Evolutionary conservation across 2,888 invertebrate genomes (phyloP), one percentile per base, ranked within the genome.

Genomic region (Chrysolina haemoptera): DNA sequence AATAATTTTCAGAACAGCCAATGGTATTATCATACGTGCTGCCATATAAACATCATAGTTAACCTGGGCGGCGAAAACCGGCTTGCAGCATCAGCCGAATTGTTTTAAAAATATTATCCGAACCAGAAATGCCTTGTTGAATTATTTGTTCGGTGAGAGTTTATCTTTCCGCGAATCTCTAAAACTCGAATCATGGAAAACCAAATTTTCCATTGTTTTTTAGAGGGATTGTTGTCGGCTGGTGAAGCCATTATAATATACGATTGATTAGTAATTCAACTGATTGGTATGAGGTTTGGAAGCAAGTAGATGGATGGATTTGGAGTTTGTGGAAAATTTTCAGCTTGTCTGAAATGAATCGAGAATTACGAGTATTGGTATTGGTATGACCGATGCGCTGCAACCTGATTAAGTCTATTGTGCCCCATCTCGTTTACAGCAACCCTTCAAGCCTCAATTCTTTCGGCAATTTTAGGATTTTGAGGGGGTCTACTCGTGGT

Each of bases 11-110:
- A 11, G 20, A 20, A 20, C 20, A 5, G 18, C 20, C 12, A 0
- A 53, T 10, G 53, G 16, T 6, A 10, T 53, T 6, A 10, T 53
- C 12, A 4, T 3, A 20, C 1, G 18, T 9, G 18, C 53, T 53
- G 10, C 53, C 20, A 18, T 50, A 50, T 22, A 59, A n/a, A n/a
- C 27, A 59, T 59, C 59, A 59, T 27, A 59, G n/a, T 27, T 9
- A 59, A 66, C 70, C 62, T 64, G 50, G 65, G 43, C 68, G 62
- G 76, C 27, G 69, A 70, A 74, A 76, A 76, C 72, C 74, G 65
- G 74, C 71, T 74, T 76, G 74, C 66, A 71, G 65, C 68, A 63
- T 70, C 74, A 70, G 68, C 72, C 72, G 67, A 62, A 71, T 76
- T 74, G 70, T 73, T 73, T 73, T 66, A 55, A 64, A 70, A 72